These are phyloP conservation scores for honey bee (Apis mellifera) DNA, from an alignment of 1,140 invertebrate species.

Conservation along the genomic window DNA sequence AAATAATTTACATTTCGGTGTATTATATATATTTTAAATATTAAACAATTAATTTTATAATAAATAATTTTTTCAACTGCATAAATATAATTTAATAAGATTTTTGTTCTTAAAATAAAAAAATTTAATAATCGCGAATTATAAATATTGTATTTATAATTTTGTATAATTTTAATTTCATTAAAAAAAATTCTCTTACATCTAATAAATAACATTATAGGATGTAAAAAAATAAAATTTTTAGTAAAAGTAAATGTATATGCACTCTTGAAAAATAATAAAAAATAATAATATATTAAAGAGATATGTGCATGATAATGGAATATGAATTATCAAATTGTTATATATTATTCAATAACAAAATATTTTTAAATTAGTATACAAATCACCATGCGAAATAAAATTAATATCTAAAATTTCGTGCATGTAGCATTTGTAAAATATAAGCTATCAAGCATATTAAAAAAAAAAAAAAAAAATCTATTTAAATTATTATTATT, in stretches of 20 bases:
- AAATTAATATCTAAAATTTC: slow-evolving; percentile 2
- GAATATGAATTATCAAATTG: not conserved
- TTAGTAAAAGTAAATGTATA: not conserved
- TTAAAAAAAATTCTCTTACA: not conserved
- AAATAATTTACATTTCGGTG: not conserved
- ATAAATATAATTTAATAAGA: too few species aligned
- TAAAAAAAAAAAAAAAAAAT: not conserved
- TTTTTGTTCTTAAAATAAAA: too few species aligned
- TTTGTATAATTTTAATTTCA: too few species aligned
- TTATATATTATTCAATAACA: not conserved
- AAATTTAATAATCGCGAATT: too few species aligned
- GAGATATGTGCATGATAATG: not conserved
- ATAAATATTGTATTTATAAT: too few species aligned
- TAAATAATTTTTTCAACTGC: too few species aligned
- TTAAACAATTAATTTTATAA: too few species aligned
- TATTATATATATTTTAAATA: too few species aligned
- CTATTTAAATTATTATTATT: too few species aligned
- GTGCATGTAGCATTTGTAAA: not conserved
- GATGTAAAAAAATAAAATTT: not conserved
- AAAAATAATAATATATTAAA: not conserved
- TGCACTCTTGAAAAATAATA: not conserved
- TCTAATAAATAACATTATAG: not conserved
- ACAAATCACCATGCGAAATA: slow-evolving; percentile 1
- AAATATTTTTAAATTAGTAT: not conserved
- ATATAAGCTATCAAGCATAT: not conserved